phyloP scores from a whole-genome alignment of 2,113 vertebrate species.

The Larimichthys crocea region DNA sequence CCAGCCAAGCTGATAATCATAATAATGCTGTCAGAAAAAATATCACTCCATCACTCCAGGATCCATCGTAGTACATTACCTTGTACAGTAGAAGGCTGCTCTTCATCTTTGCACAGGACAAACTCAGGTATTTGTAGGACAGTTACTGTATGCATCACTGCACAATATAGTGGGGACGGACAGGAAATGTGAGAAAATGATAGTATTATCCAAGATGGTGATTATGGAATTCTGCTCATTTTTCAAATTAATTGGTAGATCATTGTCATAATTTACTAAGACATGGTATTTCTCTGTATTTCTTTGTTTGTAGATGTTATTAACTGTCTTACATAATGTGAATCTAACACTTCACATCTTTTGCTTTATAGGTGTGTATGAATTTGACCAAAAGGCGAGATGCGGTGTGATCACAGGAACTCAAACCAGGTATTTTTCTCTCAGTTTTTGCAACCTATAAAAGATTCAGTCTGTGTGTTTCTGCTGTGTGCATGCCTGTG shows the following conservation, averaged over 20 bases:
- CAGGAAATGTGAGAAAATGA: conserved; percentile 16
- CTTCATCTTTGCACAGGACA: conserved; percentile 29
- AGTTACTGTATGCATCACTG: conserved; percentile 38
- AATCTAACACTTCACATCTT: conserved; percentile 5
- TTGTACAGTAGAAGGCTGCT: neutral
- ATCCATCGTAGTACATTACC: neutral
- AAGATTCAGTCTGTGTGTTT: neutral
- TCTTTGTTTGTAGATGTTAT: neutral
- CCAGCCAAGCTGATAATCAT: neutral
- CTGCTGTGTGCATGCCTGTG: conserved; percentile 1
- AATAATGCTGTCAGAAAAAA: neutral
- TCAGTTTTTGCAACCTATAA: neutral
- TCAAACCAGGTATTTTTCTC: conserved; percentile 54
- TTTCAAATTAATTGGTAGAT: conserved; percentile 10
- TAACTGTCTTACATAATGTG: neutral
- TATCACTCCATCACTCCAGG: neutral
- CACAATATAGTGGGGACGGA: conserved; percentile 33
- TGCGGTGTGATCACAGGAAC: conserved; percentile 56
- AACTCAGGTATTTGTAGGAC: conserved; percentile 16
- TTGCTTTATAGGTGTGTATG: conserved; percentile 33
- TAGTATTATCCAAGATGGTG: conserved; percentile 2
- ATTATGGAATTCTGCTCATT: conserved; percentile 2
- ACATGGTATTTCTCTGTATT: neutral
- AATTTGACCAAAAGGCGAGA: conserved; percentile 42
- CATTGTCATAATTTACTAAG: neutral